phyloP scores from a whole-genome alignment of 2,797 vertebrate species.

The Poecilia velifera region DNA sequence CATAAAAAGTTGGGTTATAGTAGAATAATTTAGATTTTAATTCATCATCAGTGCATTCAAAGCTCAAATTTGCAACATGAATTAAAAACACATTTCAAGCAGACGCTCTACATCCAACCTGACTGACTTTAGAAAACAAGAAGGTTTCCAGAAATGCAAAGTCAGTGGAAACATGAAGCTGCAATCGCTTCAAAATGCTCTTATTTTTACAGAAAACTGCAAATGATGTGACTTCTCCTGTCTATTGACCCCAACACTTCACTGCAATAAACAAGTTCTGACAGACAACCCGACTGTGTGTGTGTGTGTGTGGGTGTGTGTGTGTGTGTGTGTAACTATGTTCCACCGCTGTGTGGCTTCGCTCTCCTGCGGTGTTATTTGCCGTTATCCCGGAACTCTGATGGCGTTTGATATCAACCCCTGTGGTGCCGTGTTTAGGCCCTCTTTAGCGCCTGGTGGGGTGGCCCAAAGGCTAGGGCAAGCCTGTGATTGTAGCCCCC shows the following conservation, averaged over 20 bases:
- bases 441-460: slow-evolving; percentile 78
- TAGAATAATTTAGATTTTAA: neutral
- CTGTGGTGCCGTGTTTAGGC: slow-evolving; percentile 78
- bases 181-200: neutral
- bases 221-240: neutral
- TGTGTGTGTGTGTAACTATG: slow-evolving; percentile 32
- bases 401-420: slow-evolving; percentile 82
- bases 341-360: slow-evolving; percentile 31
- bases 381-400: slow-evolving; percentile 66
- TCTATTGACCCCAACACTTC: slow-evolving; percentile 23
- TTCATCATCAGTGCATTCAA: neutral
- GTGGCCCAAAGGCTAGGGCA: slow-evolving; percentile 87
- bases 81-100: neutral
- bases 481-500: slow-evolving; percentile 87
- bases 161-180: neutral
- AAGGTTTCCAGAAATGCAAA: neutral
- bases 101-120: neutral
- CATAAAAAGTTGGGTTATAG: neutral
- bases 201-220: neutral
- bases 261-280: slow-evolving; percentile 63
- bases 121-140: neutral
- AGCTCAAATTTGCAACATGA: neutral
- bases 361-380: slow-evolving; percentile 67
- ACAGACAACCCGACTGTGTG: slow-evolving; percentile 51
- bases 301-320: slow-evolving; percentile 22